Base-by-base conservation (phyloP, 2,797 vertebrate genomes). In the Neosalanx taihuensis region DNA sequence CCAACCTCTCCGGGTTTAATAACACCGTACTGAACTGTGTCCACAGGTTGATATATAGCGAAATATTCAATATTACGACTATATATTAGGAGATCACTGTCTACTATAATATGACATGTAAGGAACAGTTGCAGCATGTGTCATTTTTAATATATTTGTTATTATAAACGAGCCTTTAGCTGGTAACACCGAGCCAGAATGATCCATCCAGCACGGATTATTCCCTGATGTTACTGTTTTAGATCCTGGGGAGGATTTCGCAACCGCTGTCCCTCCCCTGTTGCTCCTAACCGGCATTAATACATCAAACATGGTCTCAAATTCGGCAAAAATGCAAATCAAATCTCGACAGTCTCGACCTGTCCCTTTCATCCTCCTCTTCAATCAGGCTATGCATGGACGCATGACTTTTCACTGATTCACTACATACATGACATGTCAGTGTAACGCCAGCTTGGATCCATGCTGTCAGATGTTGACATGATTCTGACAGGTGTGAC, bases 391-490 rank as follows among this genome's bases (percentile, higher is more conserved):
- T 60, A 63, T 7, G 57, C 67, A 18, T 63, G n/a, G 84, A 72
- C 64, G 75, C 78, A 67, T 71, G 80, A 66, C 69, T 60, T 62
- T 53, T 70, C 5, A 31, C 3, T 30, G 18, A 37, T 23, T 3
- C 35, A 26, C 12, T 35, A n/a, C n/a, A 1, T 29, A 4, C 31
- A 17, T 53, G 15, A 7, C 15, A 13, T 51, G 23, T 17, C 49
- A 53, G 49, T 51, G 1, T 67, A 9, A 60, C 7, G 35, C 30
- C 7, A 58, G 3, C 51, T 23, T 58, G 31, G 53, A 68, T 31
- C 18, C 12, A 37, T 20, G 86, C 85, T 83, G 87, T 87, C 86
- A 85, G 56, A 75, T 76, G 84, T 81, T 89, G 87, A 87, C 90
- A 83, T 68, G 82, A 85, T 81, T 62, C 13, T 53, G 18, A 53